Evolutionary conservation across 2,797 vertebrate species (phyloP).

Genomic region (Phrynocephalus guinanensis): DNA sequence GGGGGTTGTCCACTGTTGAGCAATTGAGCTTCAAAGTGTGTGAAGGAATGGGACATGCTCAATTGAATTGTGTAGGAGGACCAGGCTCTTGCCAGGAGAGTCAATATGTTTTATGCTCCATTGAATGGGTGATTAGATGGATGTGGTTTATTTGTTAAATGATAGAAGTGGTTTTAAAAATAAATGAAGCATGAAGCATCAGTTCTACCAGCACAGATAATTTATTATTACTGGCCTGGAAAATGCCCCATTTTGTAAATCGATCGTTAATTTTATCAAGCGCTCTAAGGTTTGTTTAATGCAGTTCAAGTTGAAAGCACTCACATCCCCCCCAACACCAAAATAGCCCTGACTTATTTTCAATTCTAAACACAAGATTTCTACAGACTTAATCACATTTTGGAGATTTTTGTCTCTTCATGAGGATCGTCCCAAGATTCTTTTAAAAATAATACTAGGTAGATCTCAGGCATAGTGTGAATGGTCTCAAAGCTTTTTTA

Average conservation of each 20-base stretch:
- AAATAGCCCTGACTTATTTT: slow-evolving; percentile 78
- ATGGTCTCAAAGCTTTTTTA: background rate
- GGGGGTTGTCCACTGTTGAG: background rate
- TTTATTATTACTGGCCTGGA: slow-evolving; percentile 82
- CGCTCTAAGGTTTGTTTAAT: slow-evolving; percentile 77
- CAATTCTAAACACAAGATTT: background rate
- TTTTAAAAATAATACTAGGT: background rate
- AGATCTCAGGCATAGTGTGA: no score
- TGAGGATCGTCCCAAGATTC: background rate
- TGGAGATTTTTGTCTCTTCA: background rate
- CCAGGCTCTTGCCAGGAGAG: slow-evolving; percentile 69
- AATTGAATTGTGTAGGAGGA: slow-evolving; percentile 76
- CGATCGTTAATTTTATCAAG: slow-evolving; percentile 83
- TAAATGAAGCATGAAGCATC: slow-evolving; percentile 81
- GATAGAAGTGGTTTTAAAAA: slow-evolving; percentile 79
- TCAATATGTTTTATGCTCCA: slow-evolving; percentile 79
- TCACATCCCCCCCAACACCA: slow-evolving; percentile 23
- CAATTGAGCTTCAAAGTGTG: slow-evolving; percentile 60
- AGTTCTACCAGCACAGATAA: slow-evolving; percentile 79
- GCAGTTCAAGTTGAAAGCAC: slow-evolving; percentile 73
- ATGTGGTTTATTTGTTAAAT: slow-evolving; percentile 80
- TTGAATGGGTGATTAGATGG: slow-evolving; percentile 80
- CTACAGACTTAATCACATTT: background rate
- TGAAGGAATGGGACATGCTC: slow-evolving; percentile 70
- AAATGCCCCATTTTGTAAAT: slow-evolving; percentile 79